Conservation (phyloP, 2,888 invertebrate species). For the Parnassius smintheus region DNA sequence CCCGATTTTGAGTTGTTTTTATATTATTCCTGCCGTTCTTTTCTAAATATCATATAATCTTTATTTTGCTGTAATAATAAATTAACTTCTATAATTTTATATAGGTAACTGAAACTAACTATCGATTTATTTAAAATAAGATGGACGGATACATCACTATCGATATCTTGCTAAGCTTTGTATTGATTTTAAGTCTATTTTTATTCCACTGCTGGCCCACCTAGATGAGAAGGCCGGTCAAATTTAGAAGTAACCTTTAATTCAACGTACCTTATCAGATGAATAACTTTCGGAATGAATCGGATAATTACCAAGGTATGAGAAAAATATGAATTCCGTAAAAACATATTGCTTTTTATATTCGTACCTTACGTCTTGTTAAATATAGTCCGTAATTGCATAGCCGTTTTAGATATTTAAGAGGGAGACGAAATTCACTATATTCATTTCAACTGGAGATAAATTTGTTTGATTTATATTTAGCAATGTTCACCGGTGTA, state of each 20-base stretch:
- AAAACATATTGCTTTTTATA: neutral
- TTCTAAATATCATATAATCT: too few species aligned
- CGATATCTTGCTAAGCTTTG: constrained; percentile 51
- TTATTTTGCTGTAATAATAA: too few species aligned
- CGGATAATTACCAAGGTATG: neutral
- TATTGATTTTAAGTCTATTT: constrained; percentile 69
- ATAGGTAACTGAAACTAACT: too few species aligned
- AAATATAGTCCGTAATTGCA: too few species aligned
- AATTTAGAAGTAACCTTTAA: constrained; percentile 1
- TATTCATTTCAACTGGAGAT: too few species aligned
- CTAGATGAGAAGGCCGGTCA: constrained; percentile 41
- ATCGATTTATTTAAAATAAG: too few species aligned
- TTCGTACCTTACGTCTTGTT: neutral
- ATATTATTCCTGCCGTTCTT: too few species aligned
- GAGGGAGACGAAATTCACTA: too few species aligned
- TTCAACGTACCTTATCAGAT: neutral
- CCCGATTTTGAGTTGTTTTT: too few species aligned
- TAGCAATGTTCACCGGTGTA: neutral
- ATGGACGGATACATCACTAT: constrained; percentile 38
- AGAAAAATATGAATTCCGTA: neutral
- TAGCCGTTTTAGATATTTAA: too few species aligned
- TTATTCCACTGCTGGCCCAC: constrained; percentile 49
- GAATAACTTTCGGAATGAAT: neutral
- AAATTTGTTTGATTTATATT: neutral
- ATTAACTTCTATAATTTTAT: too few species aligned